phyloP scores from a whole-genome alignment of 2,797 vertebrate species.

The Tiaroga cobitis region DNA sequence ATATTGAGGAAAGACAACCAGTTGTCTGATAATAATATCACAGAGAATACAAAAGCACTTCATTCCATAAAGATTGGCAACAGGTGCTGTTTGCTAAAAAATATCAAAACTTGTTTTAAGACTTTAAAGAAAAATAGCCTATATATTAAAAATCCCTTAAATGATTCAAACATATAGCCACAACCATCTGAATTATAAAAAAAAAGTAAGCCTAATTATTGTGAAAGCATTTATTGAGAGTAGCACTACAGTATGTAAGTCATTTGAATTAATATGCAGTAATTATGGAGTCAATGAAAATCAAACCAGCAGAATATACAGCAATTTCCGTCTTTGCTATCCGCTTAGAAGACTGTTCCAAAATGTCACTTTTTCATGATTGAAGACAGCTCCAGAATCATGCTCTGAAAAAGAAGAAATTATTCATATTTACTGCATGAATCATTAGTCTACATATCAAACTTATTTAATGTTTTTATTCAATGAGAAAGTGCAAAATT shows the following conservation, averaged over 20 bases:
- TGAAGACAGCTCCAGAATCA: constrained; percentile 94
- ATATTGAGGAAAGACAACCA: background rate
- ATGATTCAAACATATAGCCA: background rate
- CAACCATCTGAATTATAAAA: background rate
- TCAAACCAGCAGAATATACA: constrained; percentile 35
- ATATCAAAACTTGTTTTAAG: background rate
- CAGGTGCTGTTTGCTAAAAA: too few relatives aligned
- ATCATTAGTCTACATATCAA: background rate
- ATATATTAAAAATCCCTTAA: background rate
- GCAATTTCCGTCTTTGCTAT: constrained; percentile 27
- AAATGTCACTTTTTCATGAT: constrained; percentile 92
- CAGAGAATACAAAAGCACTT: background rate
- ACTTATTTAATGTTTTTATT: background rate
- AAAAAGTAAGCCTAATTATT: background rate
- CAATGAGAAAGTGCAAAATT: background rate
- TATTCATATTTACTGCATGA: constrained; percentile 3
- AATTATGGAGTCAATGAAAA: constrained; percentile 24
- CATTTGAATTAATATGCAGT: constrained; percentile 17
- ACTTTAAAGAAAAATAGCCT: background rate
- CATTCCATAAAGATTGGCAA: background rate
- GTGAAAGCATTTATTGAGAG: background rate
- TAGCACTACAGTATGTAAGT: constrained; percentile 15
- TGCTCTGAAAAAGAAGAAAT: constrained; percentile 83
- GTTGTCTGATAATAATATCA: background rate
- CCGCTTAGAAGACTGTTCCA: constrained; percentile 23